Base-by-base conservation (phyloP, 2,888 invertebrate species). In the Epinotia nisella region DNA sequence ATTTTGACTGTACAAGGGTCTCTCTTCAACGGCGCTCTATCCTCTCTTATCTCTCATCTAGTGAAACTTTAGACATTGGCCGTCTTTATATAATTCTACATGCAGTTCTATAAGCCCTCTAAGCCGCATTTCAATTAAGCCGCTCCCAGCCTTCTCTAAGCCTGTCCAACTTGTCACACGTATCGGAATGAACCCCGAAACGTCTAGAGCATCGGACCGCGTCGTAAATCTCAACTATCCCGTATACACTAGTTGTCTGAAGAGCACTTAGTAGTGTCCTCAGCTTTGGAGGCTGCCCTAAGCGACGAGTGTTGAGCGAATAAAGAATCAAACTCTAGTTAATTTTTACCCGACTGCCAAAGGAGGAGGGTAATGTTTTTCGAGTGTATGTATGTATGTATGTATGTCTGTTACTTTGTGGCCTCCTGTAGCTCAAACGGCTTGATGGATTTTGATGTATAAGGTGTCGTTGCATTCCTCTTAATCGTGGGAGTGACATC, bases 251-350 rank as follows among this genome's bases (percentile, higher is more conserved):
- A 81, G 88, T 83, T 83, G 89, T 87, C 89, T 89, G 81, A 89
- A 90, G 90, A 87, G 90, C 90, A 89, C 91, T 92, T 88, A 89
- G 86, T 81, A 83, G 86, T 88, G 89, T 90, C 90, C 88, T 86
- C 86, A 81, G 83, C 81, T 86, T 84, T 75, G 68, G 75, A 17
- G 72, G 70, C 60, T 78, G 85, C 81, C 71, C 1, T 75, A 85
- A 84, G 76, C 29, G 15, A 62, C 0, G 53, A 60, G 72, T 19
- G 39, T 17, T 10, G 2, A 64, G 71, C 62, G 53, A 39, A 17
- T 59, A 35, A 9, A 5, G 17, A 13, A 41, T 2, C 41, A 9
- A n/a, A n/a, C n/a, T n/a, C n/a, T n/a, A n/a, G n/a, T n/a, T n/a
- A n/a, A n/a, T n/a, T n/a, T n/a, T n/a, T n/a, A n/a, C n/a, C n/a